Percentiles rank a stretch among this genome's conserved stretches.
These are phyloP conservation scores for Vulpes ferrilata DNA, from an alignment of 2,113 vertebrate species.

Conservation along the genomic window DNA sequence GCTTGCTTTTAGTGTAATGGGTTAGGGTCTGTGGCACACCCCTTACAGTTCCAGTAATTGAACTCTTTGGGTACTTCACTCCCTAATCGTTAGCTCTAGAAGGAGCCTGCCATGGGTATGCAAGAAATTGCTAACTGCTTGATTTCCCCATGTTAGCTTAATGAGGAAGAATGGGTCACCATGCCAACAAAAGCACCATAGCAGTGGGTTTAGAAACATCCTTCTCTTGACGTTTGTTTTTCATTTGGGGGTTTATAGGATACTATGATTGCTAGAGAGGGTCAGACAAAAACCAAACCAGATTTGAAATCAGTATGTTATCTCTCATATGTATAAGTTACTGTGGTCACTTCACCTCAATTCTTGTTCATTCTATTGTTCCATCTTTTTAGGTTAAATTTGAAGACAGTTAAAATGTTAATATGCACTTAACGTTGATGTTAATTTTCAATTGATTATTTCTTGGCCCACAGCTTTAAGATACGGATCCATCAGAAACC, in stretches of 20 bases:
- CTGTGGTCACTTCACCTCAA: not conserved
- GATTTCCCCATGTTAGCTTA: slow-evolving; percentile 85
- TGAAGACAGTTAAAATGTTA: slow-evolving; percentile 2
- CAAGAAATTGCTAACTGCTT: slow-evolving; percentile 74
- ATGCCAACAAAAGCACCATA: slow-evolving; percentile 72
- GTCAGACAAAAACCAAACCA: not conserved
- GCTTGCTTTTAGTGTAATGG: slow-evolving; percentile 84
- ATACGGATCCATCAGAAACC: not conserved
- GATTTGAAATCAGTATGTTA: slow-evolving; percentile 11
- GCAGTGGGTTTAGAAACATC: slow-evolving; percentile 59
- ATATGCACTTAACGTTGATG: not conserved
- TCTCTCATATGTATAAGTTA: not conserved
- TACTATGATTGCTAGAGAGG: not conserved
- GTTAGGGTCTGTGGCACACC: slow-evolving; percentile 73
- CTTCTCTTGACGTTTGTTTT: slow-evolving; percentile 51
- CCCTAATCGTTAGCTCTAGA: slow-evolving; percentile 79
- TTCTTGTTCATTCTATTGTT: not conserved
- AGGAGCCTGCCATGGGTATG: slow-evolving; percentile 72
- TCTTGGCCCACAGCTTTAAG: slow-evolving; percentile 19
- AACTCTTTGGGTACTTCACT: slow-evolving; percentile 84
- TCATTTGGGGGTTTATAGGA: slow-evolving; percentile 13
- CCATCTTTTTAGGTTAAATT: not conserved
- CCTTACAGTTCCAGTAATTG: slow-evolving; percentile 83
- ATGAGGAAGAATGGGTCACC: slow-evolving; percentile 80
- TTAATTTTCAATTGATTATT: slow-evolving; percentile 41